Evolutionary conservation across 30 jellyfish, hydroid and myxozoan species (phyloP), one percentile per base, ranked within the genome.

Genomic region (Hydra vulgaris): DNA sequence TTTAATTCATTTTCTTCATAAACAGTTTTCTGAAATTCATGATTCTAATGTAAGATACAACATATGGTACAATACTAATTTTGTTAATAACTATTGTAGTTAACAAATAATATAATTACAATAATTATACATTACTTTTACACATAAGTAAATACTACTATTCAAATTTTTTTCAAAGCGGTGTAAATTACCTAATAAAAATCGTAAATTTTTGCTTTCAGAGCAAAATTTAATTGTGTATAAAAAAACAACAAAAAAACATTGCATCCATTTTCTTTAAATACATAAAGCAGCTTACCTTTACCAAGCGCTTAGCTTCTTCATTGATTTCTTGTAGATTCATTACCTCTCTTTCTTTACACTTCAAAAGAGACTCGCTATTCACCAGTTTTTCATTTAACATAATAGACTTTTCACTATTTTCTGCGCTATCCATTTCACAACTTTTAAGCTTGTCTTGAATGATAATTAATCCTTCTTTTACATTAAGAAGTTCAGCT

Each of bases 401-500:
- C n/a, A 16, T 75, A 7, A 19, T 4, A n/a, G 24, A 22, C 24
- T 75, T 70, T 17, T 23, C 83, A 7, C 21, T 19, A 7, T 25
- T 12, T 4, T 75, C 73, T 23, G 26, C 26, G 23, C 15, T 0
- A 25, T 1, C 18, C 71, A 26, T 17, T 1, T 75, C 26, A 40
- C 53, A n/a, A 18, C 53, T 80, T 78, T 78, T 54, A 18, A 53
- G 79, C 22, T 61, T 78, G 18, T 54, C 79, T 21, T 53, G 55
- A 18, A 53, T 26, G 16, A 61, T 27, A n/a, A 40, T 79, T 83
- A 80, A 86, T 67, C 75, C 83, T 23, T 81, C 74, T 53, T 80
- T 87, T 79, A 26, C 87, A 17, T 74, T 83, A 55, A 55, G 22
- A 26, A 80, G 81, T 7, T 71, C 68, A 21, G 87, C 25, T 21